phyloP scores from a whole-genome alignment of 2,797 vertebrate genomes.

The Yasuhikotakia modesta region DNA sequence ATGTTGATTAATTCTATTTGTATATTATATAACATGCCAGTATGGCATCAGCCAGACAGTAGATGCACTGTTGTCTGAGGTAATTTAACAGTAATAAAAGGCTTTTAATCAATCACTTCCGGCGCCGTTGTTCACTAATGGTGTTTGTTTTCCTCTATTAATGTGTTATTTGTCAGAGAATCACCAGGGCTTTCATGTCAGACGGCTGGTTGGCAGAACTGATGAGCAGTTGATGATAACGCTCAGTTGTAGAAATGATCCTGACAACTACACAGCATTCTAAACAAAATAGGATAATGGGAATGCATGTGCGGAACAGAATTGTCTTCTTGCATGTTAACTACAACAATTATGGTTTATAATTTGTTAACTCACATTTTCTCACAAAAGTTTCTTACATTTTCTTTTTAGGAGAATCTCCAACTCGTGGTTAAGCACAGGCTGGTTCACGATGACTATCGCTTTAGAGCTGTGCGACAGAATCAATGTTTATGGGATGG shows the following conservation, averaged over 20 bases:
- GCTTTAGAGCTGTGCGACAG: constrained; percentile 95
- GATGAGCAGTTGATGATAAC: constrained; percentile 55
- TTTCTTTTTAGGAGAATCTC: constrained; percentile 85
- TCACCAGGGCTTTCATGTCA: constrained; percentile 52
- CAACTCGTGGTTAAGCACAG: constrained; percentile 98
- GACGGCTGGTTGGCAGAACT: constrained; percentile 46
- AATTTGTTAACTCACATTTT: not conserved
- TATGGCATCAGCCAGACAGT: constrained; percentile 78
- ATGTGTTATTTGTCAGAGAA: constrained; percentile 74
- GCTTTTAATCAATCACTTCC: constrained; percentile 75
- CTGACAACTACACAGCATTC: constrained; percentile 35
- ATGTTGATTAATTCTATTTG: constrained; percentile 32
- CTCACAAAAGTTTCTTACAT: not conserved
- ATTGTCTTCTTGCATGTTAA: not conserved
- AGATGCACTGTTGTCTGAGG: constrained; percentile 72
- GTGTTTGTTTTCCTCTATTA: constrained; percentile 70
- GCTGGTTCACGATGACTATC: constrained; percentile 99
- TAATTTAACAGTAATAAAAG: constrained; percentile 81
- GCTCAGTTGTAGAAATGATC: constrained; percentile 46
- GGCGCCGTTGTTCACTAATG: constrained; percentile 41
- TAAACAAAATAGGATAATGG: constrained; percentile 20
- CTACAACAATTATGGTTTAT: not conserved
- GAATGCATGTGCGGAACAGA: not conserved
- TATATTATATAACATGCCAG: constrained; percentile 58
- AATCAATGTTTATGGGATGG: constrained; percentile 97